Evolutionary conservation across 1,140 invertebrate genomes (phyloP), one percentile per base, ranked within the genome.

Genomic region (Platyura marginata): DNA sequence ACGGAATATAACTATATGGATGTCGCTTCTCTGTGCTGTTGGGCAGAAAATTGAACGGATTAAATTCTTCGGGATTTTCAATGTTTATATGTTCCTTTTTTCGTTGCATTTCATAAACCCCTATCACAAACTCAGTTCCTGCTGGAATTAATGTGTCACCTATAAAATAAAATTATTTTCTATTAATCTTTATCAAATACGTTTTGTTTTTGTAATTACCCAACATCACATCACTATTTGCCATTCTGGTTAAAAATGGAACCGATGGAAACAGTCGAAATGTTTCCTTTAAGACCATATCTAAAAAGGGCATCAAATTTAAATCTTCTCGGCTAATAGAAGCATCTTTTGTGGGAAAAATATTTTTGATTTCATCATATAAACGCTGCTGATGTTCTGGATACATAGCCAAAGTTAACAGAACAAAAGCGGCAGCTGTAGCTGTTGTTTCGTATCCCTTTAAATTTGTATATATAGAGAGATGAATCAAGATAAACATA

Each of bases 271-370:
- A 55, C 11, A 56, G 34, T 49, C 77, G 58, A 40, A 79, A 45
- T 9, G 68, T 65, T 56, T 79, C 76, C 48, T 73, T 74, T 3
- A 79, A 61, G 1, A 71, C 68, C 43, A 68, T 64, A 44, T 75
- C 75, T 16, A 77, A 60, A 48, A 78, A 76, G 32, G 67, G 68
- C 69, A 84, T 68, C 40, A 67, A 49, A 18, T 63, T 51, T 1
- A 75, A 45, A 42, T 75, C 70, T 6, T 68, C 59, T 44, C 65
- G 64, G 8, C 61, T 69, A 0, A 64, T 55, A 25, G 64, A 51
- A 21, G 57, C 49, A 42, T 64, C 50, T 11, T 45, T 50, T 23
- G 53, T 46, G 13, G 66, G 72, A 52, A 75, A 72, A 4, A 81
- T 62, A 21, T 53, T 35, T 40, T 64, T 55, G 23, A 79, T 47